Conservation (phyloP, 2,797 vertebrate genomes). For the Gallinago stenura region DNA sequence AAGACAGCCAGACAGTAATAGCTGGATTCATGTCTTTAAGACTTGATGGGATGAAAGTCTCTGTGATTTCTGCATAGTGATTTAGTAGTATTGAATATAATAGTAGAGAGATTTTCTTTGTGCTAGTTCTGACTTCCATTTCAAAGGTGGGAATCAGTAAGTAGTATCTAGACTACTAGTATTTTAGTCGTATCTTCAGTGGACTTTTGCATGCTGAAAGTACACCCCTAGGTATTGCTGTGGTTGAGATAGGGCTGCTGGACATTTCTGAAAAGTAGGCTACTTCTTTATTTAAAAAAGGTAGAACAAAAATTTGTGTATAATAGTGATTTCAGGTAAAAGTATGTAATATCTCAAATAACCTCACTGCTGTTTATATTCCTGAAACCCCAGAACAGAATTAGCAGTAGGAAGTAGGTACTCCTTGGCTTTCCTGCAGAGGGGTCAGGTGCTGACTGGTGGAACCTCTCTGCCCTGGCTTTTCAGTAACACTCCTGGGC, state of each 20-base stretch:
- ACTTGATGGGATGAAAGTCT: not conserved
- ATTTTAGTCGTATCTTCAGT: not conserved
- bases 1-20: not conserved
- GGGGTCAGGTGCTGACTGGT: not conserved
- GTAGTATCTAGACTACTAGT: not conserved
- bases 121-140: not conserved
- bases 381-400: not conserved
- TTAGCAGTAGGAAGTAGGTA: not conserved
- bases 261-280: not conserved
- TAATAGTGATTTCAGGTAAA: not conserved
- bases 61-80: not conserved
- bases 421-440: not conserved
- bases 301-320: not conserved
- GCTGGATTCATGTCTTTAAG: not conserved
- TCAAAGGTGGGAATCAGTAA: not conserved
- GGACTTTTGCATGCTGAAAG: not conserved
- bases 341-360: not conserved
- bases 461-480: not conserved
- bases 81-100: not conserved
- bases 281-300: not conserved
- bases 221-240: not conserved
- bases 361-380: not conserved
- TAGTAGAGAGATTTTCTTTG: not conserved
- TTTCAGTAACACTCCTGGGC: not conserved
- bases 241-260: not conserved